Percentiles rank a stretch among this genome's conserved stretches.
phyloP scores from a whole-genome alignment of 1,140 invertebrate genomes.

The Chrysoperla carnea region DNA sequence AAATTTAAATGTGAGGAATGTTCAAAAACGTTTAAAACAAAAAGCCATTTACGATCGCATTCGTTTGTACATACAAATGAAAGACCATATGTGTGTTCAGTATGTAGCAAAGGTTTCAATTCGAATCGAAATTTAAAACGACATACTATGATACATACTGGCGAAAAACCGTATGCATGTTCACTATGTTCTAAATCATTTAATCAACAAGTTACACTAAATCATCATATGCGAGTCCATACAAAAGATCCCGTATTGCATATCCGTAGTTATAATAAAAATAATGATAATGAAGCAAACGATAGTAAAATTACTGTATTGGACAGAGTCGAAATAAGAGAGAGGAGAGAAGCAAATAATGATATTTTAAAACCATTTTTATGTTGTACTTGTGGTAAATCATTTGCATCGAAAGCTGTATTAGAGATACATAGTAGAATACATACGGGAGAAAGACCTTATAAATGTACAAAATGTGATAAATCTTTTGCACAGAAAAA shows the following conservation, averaged over 20 bases:
- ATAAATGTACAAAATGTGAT: conserved; percentile 23
- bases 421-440: conserved; percentile 16
- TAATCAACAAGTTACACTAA: not conserved
- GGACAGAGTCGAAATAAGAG: not conserved
- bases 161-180: conserved; percentile 23
- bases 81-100: conserved; percentile 41
- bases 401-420: not conserved
- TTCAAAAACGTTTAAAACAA: conserved; percentile 8
- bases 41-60: conserved; percentile 38
- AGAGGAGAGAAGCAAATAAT: not conserved
- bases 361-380: not conserved
- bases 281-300: not conserved
- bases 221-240: conserved; percentile 12
- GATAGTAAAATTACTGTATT: not conserved
- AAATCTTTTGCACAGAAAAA: conserved; percentile 13
- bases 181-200: conserved; percentile 18
- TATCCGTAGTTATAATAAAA: not conserved
- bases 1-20: not conserved
- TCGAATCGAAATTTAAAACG: conserved; percentile 17
- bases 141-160: conserved; percentile 23
- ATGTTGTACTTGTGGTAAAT: not conserved
- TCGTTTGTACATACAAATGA: conserved; percentile 37
- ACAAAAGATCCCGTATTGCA: conserved; percentile 18
- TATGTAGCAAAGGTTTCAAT: conserved; percentile 48
- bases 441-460: conserved; percentile 23